Percentiles rank a stretch among this genome's conserved stretches.
Evolutionary conservation across 2,888 invertebrate species (phyloP).

Genomic region (Ametastegia equiseti): DNA sequence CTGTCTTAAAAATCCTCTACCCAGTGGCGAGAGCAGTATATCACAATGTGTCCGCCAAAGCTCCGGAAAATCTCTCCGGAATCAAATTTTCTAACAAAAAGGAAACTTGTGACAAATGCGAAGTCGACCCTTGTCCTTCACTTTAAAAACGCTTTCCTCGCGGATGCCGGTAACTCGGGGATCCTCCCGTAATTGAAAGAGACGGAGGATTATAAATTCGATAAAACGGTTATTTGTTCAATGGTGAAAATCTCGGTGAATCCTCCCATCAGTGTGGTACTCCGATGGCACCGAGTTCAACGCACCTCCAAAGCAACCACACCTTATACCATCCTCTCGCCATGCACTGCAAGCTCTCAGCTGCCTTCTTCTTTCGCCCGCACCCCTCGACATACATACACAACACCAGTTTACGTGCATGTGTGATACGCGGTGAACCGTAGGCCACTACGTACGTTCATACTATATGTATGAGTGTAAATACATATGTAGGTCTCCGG

Average conservation of each 20-base stretch:
- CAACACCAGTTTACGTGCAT: conserved; percentile 55
- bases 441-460: conserved; percentile 2
- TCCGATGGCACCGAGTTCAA: conserved; percentile 71
- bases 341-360: conserved; percentile 68
- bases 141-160: neutral
- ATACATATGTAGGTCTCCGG: conserved; percentile 1
- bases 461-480: neutral
- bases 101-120: neutral
- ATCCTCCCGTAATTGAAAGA: neutral
- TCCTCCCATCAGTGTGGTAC: conserved; percentile 62
- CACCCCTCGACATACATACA: conserved; percentile 30
- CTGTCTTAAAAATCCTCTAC: neutral
- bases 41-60: neutral
- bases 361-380: conserved; percentile 36
- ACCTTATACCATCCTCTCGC: conserved; percentile 70
- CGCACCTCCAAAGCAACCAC: conserved; percentile 75
- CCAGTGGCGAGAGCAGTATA: neutral
- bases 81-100: neutral
- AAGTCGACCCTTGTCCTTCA: neutral
- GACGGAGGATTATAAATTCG: neutral
- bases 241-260: neutral
- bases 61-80: neutral
- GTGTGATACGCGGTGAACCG: conserved; percentile 19
- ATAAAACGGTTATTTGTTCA: neutral
- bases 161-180: neutral